These are phyloP conservation scores for Pseudanteris insignis DNA, from an alignment of 2,888 invertebrate genomes.

Conservation along the genomic window DNA sequence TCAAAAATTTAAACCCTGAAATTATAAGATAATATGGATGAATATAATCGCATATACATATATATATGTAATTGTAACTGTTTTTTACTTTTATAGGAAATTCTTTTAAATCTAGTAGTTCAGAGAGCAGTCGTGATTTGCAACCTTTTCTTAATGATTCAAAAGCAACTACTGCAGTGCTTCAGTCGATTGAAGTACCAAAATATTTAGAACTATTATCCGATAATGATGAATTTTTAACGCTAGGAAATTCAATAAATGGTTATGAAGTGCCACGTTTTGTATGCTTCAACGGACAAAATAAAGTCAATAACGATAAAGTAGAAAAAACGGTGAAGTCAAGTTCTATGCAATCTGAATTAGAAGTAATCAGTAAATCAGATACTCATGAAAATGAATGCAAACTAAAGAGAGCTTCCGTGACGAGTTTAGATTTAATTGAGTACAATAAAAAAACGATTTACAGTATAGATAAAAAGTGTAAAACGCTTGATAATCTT, in stretches of 20 bases:
- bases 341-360: constrained; percentile 2
- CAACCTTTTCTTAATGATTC: constrained; percentile 67
- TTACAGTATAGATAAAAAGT: constrained; percentile 55
- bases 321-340: constrained; percentile 10
- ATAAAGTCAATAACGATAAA: constrained; percentile 8
- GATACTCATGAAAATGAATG: constrained; percentile 12
- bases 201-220: constrained; percentile 77
- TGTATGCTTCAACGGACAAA: constrained; percentile 49
- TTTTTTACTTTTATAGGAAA: constrained; percentile 61
- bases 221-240: constrained; percentile 66
- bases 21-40: no score
- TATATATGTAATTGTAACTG: no score
- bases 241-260: constrained; percentile 66
- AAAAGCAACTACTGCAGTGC: constrained; percentile 48
- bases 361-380: neutral
- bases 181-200: constrained; percentile 62
- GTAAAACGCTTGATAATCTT: constrained; percentile 54
- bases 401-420: constrained; percentile 53
- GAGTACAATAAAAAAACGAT: constrained; percentile 53
- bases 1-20: no score
- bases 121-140: constrained; percentile 67
- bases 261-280: constrained; percentile 75
- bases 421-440: constrained; percentile 55
- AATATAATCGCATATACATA: no score
- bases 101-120: constrained; percentile 68